Conservation (phyloP, 2,113 vertebrate species). For the Anhinga anhinga region DNA sequence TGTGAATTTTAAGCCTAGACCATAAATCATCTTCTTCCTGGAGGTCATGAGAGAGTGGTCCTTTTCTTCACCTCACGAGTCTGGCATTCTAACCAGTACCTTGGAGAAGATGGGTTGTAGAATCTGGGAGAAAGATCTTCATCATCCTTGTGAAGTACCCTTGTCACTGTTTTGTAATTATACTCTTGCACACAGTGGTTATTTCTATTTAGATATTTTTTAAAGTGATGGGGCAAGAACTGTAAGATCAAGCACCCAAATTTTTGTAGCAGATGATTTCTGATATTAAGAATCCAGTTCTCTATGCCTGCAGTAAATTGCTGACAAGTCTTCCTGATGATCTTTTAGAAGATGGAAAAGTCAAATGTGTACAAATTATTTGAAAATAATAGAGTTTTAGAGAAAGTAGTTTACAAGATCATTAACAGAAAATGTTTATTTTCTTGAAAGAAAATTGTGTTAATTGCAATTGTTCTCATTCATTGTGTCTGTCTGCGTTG, state of each 20-base stretch:
- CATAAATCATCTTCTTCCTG: rapidly evolving
- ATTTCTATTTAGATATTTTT: background rate
- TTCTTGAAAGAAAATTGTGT: background rate
- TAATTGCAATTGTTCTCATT: background rate
- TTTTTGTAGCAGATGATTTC: background rate
- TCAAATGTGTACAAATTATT: background rate
- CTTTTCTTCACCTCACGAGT: background rate
- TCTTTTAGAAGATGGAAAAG: background rate
- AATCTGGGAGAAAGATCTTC: background rate
- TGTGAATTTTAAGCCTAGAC: background rate
- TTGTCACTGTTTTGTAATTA: background rate
- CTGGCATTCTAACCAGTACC: background rate
- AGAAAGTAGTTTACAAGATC: background rate
- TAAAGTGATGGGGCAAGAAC: background rate
- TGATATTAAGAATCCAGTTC: background rate
- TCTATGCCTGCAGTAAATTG: background rate
- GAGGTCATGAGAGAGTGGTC: background rate
- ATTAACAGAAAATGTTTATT: background rate
- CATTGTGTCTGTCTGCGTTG: background rate
- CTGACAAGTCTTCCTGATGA: background rate
- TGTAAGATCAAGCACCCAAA: background rate
- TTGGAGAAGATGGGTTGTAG: background rate
- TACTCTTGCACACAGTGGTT: background rate
- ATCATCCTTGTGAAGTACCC: background rate
- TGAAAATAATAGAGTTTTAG: background rate